phyloP scores from a whole-genome alignment of 2,888 invertebrate species.

The Stenodera caucasica region DNA sequence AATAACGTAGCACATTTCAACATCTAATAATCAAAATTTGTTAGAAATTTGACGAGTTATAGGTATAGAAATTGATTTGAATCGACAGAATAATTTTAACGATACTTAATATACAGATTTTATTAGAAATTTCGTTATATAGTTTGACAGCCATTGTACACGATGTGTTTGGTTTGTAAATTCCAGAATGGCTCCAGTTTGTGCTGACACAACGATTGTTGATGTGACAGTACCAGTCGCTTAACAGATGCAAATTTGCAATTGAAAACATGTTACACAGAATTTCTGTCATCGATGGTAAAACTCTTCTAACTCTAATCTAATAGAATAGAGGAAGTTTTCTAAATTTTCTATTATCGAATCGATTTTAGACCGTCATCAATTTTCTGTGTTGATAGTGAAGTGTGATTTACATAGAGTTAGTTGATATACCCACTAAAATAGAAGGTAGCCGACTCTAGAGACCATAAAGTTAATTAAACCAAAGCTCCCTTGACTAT shows the following conservation, averaged over 20 bases:
- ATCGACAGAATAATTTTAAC: too few relatives aligned
- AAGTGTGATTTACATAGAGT: not conserved
- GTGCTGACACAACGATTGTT: not conserved
- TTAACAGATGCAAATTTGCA: constrained; percentile 4
- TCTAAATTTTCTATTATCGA: not conserved
- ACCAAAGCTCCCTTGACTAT: constrained; percentile 2
- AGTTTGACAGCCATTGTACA: not conserved
- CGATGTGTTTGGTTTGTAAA: not conserved
- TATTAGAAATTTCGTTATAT: not conserved
- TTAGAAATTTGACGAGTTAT: too few relatives aligned
- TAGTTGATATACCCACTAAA: not conserved
- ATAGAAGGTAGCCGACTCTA: not conserved
- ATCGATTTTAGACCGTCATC: not conserved
- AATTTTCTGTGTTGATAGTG: not conserved
- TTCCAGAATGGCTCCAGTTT: not conserved
- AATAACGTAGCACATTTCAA: not conserved
- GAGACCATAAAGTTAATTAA: constrained; percentile 19
- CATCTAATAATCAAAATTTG: not conserved
- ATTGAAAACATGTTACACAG: not conserved
- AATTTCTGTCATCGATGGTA: not conserved
- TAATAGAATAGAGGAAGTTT: too few relatives aligned
- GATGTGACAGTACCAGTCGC: not conserved
- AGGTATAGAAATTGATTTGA: too few relatives aligned
- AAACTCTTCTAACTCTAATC: too few relatives aligned
- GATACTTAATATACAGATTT: not conserved